Percentiles rank a stretch among this genome's conserved stretches.
These are phyloP conservation scores for Parthenolecanium corni DNA, from an alignment of 2,888 invertebrate genomes.

Conservation along the genomic window DNA sequence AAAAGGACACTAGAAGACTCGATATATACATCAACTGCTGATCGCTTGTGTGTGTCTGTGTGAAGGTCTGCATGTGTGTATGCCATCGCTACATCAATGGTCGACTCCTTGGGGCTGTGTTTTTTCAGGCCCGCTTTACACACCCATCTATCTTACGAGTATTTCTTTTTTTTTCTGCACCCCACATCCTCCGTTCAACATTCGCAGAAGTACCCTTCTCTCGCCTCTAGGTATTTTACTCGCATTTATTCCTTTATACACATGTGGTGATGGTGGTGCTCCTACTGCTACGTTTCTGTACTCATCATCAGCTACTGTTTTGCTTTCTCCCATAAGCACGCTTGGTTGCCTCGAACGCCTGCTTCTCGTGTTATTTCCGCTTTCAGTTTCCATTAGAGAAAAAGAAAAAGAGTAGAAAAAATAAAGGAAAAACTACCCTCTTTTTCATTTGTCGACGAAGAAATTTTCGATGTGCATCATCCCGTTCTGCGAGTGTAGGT, in stretches of 20 bases:
- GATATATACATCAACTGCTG: neutral
- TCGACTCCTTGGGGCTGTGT: slow-evolving; percentile 14
- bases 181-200: neutral
- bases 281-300: neutral
- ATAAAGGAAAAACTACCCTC: too few relatives aligned
- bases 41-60: too few relatives aligned
- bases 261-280: neutral
- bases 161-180: neutral
- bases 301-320: neutral
- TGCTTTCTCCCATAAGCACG: slow-evolving; percentile 5
- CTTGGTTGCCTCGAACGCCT: slow-evolving; percentile 3
- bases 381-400: slow-evolving; percentile 23
- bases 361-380: slow-evolving; percentile 23
- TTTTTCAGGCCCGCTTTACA: neutral
- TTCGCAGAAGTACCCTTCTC: neutral
- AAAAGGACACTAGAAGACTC: neutral
- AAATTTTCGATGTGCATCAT: too few relatives aligned
- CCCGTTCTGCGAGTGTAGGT: neutral
- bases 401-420: neutral
- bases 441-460: too few relatives aligned
- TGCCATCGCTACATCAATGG: slow-evolving; percentile 8
- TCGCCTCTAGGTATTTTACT: neutral
- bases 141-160: slow-evolving; percentile 9
- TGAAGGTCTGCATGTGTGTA: neutral
- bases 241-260: too few relatives aligned